Base-by-base conservation (phyloP, 2,888 invertebrate species). In the Monopis laevigella region DNA sequence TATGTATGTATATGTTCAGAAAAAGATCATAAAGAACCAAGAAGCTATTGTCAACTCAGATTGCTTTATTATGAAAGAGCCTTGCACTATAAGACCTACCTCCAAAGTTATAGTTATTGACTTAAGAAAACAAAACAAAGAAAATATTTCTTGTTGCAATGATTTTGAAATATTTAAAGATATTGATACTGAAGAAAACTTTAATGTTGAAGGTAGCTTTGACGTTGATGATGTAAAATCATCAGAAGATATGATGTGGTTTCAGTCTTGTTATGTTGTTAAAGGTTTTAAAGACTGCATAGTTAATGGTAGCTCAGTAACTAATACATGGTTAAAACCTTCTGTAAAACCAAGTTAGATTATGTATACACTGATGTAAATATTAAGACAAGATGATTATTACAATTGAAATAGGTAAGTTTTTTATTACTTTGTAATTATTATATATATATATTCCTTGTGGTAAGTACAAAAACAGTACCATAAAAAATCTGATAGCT, bases 231-330 rank as follows among this genome's bases (percentile, higher is more conserved):
- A 54, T 34, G 50, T 55, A 35, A 43, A 44, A n/a, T 36, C 36
- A 11, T 21, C 36, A 21, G 21, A 36, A 7, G 11, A 16, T 3
- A 2, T 21, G 11, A 61, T 58, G 40, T 86, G 85, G 85, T 84
- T 74, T 57, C 82, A 84, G 51, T 83, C 81, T 12, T 77, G 65
- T 40, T 72, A 75, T 58, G 59, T 78, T 18, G 68, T 85, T 62
- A 84, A 83, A 56, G 85, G 85, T 12, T 85, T 84, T 51, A 84
- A 82, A 65, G 85, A 85, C 54, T 74, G 73, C 51, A 56, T 75
- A 56, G 66, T 84, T 10, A 77, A 84, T 61, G 84, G 84, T 19
- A 68, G 62, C 49, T 84, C 84, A 8, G 68, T 82, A 14, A 77
- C 80, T 10, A 82, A 83, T 51, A 54, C 65, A 30, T 85, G 85